Percentiles rank a stretch among this genome's conserved stretches.
These are phyloP conservation scores for Glomeris marginata DNA, from an alignment of 2,888 invertebrate genomes.

Conservation along the genomic window DNA sequence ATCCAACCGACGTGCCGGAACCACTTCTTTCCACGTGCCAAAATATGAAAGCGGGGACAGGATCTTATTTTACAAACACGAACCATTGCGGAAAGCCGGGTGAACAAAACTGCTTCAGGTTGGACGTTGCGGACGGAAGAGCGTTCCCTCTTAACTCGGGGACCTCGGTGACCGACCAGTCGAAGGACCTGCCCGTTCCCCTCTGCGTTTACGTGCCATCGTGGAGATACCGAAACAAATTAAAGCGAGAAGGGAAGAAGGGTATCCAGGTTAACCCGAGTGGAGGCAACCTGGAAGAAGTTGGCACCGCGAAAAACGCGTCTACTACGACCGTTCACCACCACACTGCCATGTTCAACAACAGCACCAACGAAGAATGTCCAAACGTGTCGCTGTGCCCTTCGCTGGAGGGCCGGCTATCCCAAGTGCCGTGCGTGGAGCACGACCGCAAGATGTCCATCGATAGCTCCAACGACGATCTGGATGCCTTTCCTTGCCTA, in stretches of 20 bases:
- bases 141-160: background rate
- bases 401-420: slow-evolving; percentile 22
- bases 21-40: too few species aligned
- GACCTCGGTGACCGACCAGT: too few species aligned
- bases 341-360: background rate
- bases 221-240: background rate
- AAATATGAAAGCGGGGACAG: too few species aligned
- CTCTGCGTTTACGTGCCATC: slow-evolving; percentile 13
- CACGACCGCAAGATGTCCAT: slow-evolving; percentile 23
- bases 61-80: too few species aligned
- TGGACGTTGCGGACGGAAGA: background rate
- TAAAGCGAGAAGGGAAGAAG: too few species aligned
- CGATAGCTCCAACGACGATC: slow-evolving; percentile 18
- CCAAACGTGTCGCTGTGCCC: slow-evolving; percentile 29
- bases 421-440: slow-evolving; percentile 25
- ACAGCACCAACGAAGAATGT: slow-evolving; percentile 19
- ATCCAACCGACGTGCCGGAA: background rate
- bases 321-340: too few species aligned
- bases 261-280: too few species aligned
- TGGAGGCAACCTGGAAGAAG: too few species aligned
- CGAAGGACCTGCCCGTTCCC: too few species aligned
- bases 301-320: too few species aligned
- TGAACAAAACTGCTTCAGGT: background rate
- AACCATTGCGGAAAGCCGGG: too few species aligned
- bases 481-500: slow-evolving; percentile 19